Evolutionary conservation across 2,888 invertebrate species (phyloP), one percentile per base, ranked within the genome.

Genomic region (Drosophila monieri): DNA sequence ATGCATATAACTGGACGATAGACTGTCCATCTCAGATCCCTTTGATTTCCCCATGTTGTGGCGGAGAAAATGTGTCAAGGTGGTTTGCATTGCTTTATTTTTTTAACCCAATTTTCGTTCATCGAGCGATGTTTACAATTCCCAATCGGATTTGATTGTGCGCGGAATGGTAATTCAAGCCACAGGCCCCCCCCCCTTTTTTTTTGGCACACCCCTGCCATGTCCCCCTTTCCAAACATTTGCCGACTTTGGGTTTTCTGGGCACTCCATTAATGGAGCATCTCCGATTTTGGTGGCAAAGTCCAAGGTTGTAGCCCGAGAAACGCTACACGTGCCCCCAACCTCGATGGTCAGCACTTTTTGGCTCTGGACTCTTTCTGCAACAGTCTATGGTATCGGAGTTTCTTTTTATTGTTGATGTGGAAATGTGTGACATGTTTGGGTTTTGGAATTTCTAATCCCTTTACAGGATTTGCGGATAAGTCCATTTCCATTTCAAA

Each of bases 61-160:
- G 37, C 48, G 15, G 53, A 35, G 14, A 66, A 83, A 74, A 81
- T 87, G 57, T 83, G 83, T 83, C 83, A 83, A 83, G 83, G 83
- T 85, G 75, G 77, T 81, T 85, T 76, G 85, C 78, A 75, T 83
- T 35, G 78, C 76, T 85, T 87, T 87, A 78, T 74, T 80, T 87
- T 41, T 78, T 74, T 73, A 87, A 83, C 85, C 85, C 83, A 78
- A 80, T 81, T 83, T 78, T 81, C n/a, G n/a, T 83, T 78, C 1
- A 6, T 14, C n/a, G 35, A 35, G n/a, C 70, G 41, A 30, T 49
- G 62, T 53, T 56, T 43, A 18, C 21, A 39, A 41, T 9, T 41
- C 39, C 39, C 39, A 41, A 41, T 41, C 39, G 9, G 15, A 35
- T 41, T 18, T 18, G 18, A 41, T 18, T 53, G 44, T 47, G 41